Percentiles rank a stretch among this genome's conserved stretches.
phyloP scores from a whole-genome alignment of 2,113 vertebrate genomes.

The Corapipo altera region DNA sequence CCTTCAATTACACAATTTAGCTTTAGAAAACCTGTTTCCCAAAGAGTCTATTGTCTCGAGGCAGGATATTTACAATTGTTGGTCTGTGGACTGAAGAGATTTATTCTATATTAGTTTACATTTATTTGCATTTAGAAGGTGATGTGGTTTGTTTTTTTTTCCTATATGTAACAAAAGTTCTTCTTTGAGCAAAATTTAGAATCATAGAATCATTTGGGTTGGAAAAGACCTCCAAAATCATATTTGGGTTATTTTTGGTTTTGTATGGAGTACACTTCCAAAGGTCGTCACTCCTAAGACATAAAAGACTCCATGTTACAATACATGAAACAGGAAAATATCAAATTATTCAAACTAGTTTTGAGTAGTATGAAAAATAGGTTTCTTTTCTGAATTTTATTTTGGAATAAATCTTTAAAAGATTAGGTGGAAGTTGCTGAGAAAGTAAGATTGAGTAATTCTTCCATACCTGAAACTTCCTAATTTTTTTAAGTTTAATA shows the following conservation, averaged over 20 bases:
- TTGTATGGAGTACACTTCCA: neutral
- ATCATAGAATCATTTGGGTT: too few relatives aligned
- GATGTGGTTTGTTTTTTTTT: fast-evolving
- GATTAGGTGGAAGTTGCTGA: neutral
- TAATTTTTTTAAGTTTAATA: neutral
- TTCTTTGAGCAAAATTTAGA: neutral
- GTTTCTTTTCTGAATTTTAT: neutral
- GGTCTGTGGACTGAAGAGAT: neutral
- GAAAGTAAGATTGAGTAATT: neutral
- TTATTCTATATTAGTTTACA: neutral
- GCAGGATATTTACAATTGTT: neutral
- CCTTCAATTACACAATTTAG: neutral
- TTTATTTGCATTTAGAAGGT: neutral
- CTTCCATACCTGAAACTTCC: neutral
- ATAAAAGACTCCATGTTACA: neutral
- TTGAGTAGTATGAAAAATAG: neutral
- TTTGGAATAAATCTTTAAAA: neutral
- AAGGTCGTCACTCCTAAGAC: neutral
- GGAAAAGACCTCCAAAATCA: too few relatives aligned
- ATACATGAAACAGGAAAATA: neutral
- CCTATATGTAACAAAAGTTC: neutral
- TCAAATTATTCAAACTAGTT: neutral
- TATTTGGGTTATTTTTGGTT: neutral
- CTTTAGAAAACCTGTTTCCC: neutral
- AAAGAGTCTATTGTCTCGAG: neutral